Evolutionary conservation across 2,113 vertebrate species (phyloP).

Genomic region (Proteles cristata): DNA sequence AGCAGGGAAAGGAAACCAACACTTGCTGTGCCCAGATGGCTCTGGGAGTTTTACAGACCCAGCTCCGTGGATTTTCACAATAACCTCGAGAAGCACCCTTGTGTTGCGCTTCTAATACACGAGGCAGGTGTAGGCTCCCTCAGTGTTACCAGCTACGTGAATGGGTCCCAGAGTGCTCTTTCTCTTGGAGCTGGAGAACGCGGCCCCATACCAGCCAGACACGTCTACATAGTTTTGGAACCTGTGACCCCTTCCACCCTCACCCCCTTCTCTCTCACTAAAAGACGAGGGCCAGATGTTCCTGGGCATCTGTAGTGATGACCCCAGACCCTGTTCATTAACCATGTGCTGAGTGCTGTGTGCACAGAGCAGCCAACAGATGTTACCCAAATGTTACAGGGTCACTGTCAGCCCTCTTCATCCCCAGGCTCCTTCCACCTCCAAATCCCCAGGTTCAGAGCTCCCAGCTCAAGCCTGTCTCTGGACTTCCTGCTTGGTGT

Average conservation of each 20-base stretch:
- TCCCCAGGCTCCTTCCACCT: neutral
- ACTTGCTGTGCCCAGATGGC: accelerated
- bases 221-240: neutral
- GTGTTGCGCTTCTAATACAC: neutral
- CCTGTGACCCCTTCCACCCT: too few species aligned
- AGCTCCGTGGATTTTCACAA: neutral
- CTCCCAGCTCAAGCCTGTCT: neutral
- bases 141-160: neutral
- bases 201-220: neutral
- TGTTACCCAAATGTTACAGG: neutral
- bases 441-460: neutral
- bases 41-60: neutral
- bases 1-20: neutral
- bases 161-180: neutral
- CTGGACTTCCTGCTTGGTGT: neutral
- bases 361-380: neutral
- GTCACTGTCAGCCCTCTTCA: neutral
- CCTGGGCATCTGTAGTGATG: neutral
- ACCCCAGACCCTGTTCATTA: neutral
- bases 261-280: neutral
- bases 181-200: neutral
- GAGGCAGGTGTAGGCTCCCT: neutral
- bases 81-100: neutral
- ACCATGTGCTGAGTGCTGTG: neutral
- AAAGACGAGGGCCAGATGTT: neutral